These are phyloP conservation scores for Zingel zingel DNA, from an alignment of 2,113 vertebrate species.

Conservation along the genomic window DNA sequence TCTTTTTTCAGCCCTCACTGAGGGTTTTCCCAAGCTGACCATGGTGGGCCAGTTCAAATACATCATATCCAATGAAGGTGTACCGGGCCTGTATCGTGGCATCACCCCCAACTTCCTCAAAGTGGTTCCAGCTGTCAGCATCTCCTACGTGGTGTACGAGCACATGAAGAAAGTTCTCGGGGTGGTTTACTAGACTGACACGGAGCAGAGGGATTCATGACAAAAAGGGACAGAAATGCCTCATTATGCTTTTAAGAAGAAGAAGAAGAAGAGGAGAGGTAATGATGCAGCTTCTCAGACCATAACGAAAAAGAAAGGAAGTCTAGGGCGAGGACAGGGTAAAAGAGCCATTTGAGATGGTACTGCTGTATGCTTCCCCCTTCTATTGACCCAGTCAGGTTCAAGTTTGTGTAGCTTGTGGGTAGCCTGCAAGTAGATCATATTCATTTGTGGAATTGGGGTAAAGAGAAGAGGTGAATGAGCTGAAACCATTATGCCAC, in stretches of 20 bases:
- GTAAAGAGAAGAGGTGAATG: background rate
- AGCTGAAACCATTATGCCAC: background rate
- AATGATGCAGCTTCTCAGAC: background rate
- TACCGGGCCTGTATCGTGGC: slow-evolving; percentile 92
- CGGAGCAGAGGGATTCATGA: background rate
- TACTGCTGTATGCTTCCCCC: background rate
- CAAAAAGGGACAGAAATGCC: background rate
- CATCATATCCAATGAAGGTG: slow-evolving; percentile 91
- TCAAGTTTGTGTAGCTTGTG: background rate
- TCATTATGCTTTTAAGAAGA: background rate
- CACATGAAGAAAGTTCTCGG: slow-evolving; percentile 93
- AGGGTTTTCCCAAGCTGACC: slow-evolving; percentile 86
- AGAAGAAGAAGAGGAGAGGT: slow-evolving; percentile 6
- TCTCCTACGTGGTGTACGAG: slow-evolving; percentile 97
- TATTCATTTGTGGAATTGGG: background rate
- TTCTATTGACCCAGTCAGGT: slow-evolving; percentile 11
- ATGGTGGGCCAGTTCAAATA: slow-evolving; percentile 92
- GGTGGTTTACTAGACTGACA: slow-evolving; percentile 72
- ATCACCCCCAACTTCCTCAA: slow-evolving; percentile 97
- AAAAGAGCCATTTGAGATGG: background rate
- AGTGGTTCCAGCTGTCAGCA: slow-evolving; percentile 95
- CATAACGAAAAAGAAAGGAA: background rate
- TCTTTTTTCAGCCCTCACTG: slow-evolving; percentile 83
- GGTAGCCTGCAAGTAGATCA: slow-evolving; percentile 3
- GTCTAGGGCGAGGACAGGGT: background rate